phyloP scores from a whole-genome alignment of 2,888 invertebrate genomes.

The Hemistola chrysoprasaria region DNA sequence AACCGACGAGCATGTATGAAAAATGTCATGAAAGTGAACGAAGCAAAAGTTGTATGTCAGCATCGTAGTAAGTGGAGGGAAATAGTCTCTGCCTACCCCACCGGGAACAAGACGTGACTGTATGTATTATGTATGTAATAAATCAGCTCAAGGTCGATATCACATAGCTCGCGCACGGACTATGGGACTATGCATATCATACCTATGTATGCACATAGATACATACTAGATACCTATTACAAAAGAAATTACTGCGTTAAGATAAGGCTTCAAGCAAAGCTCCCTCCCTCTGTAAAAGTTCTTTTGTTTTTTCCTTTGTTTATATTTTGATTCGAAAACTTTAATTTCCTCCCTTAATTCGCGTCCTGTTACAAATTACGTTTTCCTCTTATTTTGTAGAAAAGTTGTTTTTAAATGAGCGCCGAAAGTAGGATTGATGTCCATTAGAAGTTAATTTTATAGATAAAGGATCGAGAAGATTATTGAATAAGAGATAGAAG shows the following conservation, averaged over 20 bases:
- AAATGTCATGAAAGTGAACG: too few species aligned
- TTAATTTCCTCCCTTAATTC: conserved; percentile 56
- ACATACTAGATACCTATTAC: neutral
- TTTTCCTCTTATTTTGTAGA: conserved; percentile 43
- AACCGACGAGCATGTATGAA: too few species aligned
- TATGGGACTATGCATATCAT: too few species aligned
- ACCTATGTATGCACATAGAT: too few species aligned
- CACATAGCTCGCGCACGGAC: too few species aligned
- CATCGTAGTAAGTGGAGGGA: too few species aligned
- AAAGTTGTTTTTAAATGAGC: conserved; percentile 55
- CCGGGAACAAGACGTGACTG: too few species aligned
- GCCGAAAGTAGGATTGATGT: conserved; percentile 60
- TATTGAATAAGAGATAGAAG: too few species aligned
- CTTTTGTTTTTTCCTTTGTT: conserved; percentile 39
- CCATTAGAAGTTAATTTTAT: conserved; percentile 60
- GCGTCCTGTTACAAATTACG: conserved; percentile 60
- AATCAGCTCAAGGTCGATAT: too few species aligned
- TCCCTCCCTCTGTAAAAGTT: conserved; percentile 12
- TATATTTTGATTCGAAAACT: conserved; percentile 50
- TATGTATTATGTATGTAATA: too few species aligned
- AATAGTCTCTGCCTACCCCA: too few species aligned
- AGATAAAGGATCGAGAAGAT: conserved; percentile 17
- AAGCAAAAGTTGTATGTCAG: too few species aligned
- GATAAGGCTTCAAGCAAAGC: conserved; percentile 2
- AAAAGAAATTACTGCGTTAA: conserved; percentile 5